These are phyloP conservation scores for Cebidichthys violaceus DNA, from an alignment of 2,113 vertebrate species.

Conservation along the genomic window DNA sequence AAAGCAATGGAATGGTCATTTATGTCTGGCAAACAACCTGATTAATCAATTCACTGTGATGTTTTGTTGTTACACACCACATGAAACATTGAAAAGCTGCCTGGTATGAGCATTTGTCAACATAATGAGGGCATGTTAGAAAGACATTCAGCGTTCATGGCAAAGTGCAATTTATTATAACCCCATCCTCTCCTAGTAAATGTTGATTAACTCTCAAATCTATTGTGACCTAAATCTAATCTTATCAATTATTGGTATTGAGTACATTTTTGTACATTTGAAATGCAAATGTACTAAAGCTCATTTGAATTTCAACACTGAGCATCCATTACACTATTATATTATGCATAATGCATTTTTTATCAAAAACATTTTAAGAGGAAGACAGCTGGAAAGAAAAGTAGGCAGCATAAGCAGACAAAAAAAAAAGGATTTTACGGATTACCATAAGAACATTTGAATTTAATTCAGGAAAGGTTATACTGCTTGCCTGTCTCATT, in stretches of 20 bases:
- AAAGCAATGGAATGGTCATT: slow-evolving; percentile 48
- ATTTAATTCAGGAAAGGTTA: slow-evolving; percentile 15
- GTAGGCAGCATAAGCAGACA: not conserved
- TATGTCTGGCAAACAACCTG: slow-evolving; percentile 51
- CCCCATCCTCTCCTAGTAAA: slow-evolving; percentile 32
- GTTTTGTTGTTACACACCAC: slow-evolving; percentile 39
- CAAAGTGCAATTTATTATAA: slow-evolving; percentile 53
- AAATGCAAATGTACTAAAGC: not conserved
- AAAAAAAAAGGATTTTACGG: not conserved
- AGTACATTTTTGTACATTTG: not conserved
- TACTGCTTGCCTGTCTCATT: slow-evolving; percentile 4
- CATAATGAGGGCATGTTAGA: slow-evolving; percentile 69
- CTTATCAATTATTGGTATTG: slow-evolving; percentile 30
- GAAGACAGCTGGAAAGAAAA: not conserved
- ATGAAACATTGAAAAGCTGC: slow-evolving; percentile 67
- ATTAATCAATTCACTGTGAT: slow-evolving; percentile 51
- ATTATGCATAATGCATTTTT: slow-evolving; percentile 5
- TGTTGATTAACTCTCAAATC: slow-evolving; percentile 49
- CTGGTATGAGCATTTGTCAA: slow-evolving; percentile 68
- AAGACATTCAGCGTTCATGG: slow-evolving; percentile 48
- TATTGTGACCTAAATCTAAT: slow-evolving; percentile 43
- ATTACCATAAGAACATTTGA: not conserved
- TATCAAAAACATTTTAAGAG: not conserved
- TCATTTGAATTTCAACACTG: slow-evolving; percentile 21
- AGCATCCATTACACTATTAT: not conserved